phyloP scores from a whole-genome alignment of 2,888 invertebrate species.

The Clanis bilineata region DNA sequence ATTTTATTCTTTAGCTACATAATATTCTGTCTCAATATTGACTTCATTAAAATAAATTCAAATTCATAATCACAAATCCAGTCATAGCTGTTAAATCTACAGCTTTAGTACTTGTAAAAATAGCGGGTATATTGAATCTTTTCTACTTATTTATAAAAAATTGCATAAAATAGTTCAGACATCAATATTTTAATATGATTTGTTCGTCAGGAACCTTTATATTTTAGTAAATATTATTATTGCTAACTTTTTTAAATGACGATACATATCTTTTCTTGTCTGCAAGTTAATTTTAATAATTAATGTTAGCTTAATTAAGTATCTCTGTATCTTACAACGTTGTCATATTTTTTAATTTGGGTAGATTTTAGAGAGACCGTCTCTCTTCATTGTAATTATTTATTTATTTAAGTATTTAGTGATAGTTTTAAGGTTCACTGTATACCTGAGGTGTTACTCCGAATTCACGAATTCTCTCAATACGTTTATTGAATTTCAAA shows the following conservation, averaged over 20 bases:
- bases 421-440: neutral
- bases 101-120: neutral
- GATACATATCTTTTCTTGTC: neutral
- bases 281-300: neutral
- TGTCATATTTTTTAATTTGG: neutral
- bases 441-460: constrained; percentile 1
- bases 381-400: neutral
- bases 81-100: neutral
- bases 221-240: neutral
- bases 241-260: neutral
- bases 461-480: neutral
- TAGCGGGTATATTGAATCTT: neutral
- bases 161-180: neutral
- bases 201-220: neutral
- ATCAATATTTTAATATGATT: neutral
- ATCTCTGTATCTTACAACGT: neutral
- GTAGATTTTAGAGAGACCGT: neutral
- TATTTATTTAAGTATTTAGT: neutral
- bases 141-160: neutral
- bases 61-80: neutral
- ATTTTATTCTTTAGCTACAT: neutral
- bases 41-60: neutral
- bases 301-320: neutral
- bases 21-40: too few relatives aligned
- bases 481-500: too few relatives aligned